Evolutionary conservation across 2,888 invertebrate genomes (phyloP), one percentile per base, ranked within the genome.

Genomic region (Thymelicus lineola): DNA sequence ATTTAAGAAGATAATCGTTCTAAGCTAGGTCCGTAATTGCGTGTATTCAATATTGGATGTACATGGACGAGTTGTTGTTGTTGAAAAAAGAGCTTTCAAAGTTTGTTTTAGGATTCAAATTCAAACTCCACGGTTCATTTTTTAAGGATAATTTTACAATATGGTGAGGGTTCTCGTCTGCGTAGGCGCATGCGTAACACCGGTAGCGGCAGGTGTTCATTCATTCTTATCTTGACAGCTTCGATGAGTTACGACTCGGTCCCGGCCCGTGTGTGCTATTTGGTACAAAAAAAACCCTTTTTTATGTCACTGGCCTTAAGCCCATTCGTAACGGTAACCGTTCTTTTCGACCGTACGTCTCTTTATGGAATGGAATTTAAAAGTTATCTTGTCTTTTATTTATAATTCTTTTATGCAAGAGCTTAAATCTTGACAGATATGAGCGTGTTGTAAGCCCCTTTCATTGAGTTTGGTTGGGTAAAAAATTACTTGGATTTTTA

Each of bases 191-290:
- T 86, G 92, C 90, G 93, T 93, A 93, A 92, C 87, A 88, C 91
- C 88, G 85, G 93, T 90, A 85, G 93, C 89, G 84, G 90, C 92
- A 92, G 91, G 91, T 92, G 92, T 89, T 88, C 91, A 89, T 91
- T 92, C 91, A 90, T 90, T 92, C 90, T 93, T 92, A 93, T 93
- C 93, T 91, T 89, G 93, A 91, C 93, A 93, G 91, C 86, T 88
- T 86, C 88, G 91, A 93, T 93, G 93, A 93, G 89, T 91, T 92
- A 93, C 80, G 83, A 73, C 82, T 79, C 76, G 81, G 81, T 80
- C 82, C 84, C 85, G 83, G 82, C 77, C 84, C 86, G 87, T 89
- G 89, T 90, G 85, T 90, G 85, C 87, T 89, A 87, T 91, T 91
- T 87, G 86, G 83, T 86, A 86, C 87, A 86, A 86, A 80, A 78